Percentiles rank a stretch among this genome's conserved stretches.
phyloP scores from a whole-genome alignment of 2,888 invertebrate genomes.

The Lasioglossum malachurum region DNA sequence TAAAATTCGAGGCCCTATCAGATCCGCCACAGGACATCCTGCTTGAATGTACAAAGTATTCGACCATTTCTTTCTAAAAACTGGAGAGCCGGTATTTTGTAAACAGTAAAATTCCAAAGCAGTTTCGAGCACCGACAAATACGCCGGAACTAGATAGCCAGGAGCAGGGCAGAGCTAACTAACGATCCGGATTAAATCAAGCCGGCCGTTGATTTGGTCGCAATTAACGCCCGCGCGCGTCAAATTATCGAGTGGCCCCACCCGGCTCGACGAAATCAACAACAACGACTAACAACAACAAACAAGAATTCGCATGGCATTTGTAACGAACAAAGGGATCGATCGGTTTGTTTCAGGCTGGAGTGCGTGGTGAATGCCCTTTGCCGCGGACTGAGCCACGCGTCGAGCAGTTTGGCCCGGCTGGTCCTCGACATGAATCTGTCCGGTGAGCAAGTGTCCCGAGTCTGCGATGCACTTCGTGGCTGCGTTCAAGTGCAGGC shows the following conservation, averaged over 20 bases:
- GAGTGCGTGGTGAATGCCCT: slow-evolving; percentile 86
- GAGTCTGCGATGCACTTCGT: slow-evolving; percentile 86
- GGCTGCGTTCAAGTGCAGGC: slow-evolving; percentile 86
- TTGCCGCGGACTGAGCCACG: slow-evolving; percentile 83
- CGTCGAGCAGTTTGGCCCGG: slow-evolving; percentile 84
- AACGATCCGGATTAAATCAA: not conserved
- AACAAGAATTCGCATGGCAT: not conserved
- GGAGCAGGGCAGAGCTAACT: not conserved
- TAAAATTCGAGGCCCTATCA: no score
- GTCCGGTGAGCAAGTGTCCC: slow-evolving; percentile 86
- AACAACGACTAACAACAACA: not conserved
- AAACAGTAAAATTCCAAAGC: not conserved
- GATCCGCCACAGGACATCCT: no score
- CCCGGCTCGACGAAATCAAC: not conserved
- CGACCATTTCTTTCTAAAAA: not conserved
- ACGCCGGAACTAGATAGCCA: not conserved
- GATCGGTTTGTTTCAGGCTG: slow-evolving; percentile 80
- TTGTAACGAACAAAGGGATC: slow-evolving; percentile 29
- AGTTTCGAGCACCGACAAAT: not conserved
- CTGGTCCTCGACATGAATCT: slow-evolving; percentile 86
- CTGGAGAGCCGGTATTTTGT: not conserved
- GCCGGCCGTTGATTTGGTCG: slow-evolving; percentile 2
- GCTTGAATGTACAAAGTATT: no score
- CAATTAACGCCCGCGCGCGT: slow-evolving; percentile 4
- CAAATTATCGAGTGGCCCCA: not conserved